Evolutionary conservation across 2,113 vertebrate species (phyloP).

Genomic region (Peromyscus polionotus): DNA sequence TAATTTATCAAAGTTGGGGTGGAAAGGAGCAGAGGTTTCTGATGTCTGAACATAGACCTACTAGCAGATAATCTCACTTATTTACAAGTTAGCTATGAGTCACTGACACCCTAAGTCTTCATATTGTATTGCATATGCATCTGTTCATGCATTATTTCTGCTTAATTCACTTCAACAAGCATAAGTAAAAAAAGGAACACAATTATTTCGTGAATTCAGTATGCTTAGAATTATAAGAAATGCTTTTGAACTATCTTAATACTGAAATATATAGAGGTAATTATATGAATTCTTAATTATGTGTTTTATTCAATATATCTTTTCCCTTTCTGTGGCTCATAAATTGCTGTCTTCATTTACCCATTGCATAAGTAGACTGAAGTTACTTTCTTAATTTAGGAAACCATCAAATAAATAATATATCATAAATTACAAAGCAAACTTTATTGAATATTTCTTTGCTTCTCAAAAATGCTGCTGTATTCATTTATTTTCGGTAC

Average conservation of each 20-base stretch:
- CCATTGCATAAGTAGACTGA: neutral
- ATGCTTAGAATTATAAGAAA: neutral
- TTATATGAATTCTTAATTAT: slow-evolving; percentile 23
- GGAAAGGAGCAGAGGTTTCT: slow-evolving; percentile 27
- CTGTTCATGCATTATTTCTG: neutral
- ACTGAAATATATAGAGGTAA: neutral
- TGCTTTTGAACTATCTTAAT: neutral
- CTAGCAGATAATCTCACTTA: neutral
- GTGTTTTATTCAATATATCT: neutral
- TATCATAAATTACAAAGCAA: neutral
- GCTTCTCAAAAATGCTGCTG: neutral
- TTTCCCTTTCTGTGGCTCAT: neutral
- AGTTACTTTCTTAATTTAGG: neutral
- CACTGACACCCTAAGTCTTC: neutral
- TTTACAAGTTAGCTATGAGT: neutral
- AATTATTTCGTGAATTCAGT: slow-evolving; percentile 24
- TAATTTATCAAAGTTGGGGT: slow-evolving; percentile 71
- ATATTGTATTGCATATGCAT: neutral
- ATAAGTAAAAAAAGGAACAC: neutral
- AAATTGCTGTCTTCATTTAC: slow-evolving; percentile 27
- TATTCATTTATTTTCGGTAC: neutral
- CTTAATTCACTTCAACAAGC: slow-evolving; percentile 16
- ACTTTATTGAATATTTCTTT: neutral
- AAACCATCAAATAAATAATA: neutral
- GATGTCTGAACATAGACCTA: neutral